Evolutionary conservation across 2,888 invertebrate species (phyloP), one percentile per base, ranked within the genome.

Genomic region (Limnephilus auricula): DNA sequence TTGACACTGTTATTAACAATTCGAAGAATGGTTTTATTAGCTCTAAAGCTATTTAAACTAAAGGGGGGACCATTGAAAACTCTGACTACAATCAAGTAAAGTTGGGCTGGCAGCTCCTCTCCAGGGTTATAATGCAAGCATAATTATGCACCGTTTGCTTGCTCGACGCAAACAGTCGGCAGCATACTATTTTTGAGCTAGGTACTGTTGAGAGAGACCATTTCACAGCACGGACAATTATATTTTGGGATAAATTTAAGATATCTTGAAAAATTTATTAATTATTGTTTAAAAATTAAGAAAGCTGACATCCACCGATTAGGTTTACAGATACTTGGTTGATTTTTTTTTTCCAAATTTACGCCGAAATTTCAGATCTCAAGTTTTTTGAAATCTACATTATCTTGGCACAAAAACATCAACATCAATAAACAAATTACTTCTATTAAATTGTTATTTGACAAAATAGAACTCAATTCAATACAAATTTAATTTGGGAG

Each of bases 1-100:
- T 92, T 92, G 92, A 85, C 90, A 86, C 89, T 65, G 87, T 79
- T 87, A 91, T 92, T 92, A 91, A 91, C 91, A 91, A 34, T 90
- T 79, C 50, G 79, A 85, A 90, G 79, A 90, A 90, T 87, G 90
- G 90, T 89, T 91, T 92, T 92, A 92, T 89, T 79, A 87, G 80
- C 89, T 80, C 40, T 92, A 91, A 92, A 91, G 79, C 89, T 37
- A 83, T 87, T 79, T 88, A 37, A 31, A 79, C 40, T 40, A 87
- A 91, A 90, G 90, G 87, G 37, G 87, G n/a, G 90, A 40, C 88
- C 18, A 90, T n/a, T 65, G 82, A 83, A 79, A 37, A 40, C 90
- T 90, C 78, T 37, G 82, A 40, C 50, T 90, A 65, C 87, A 87
- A 90, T 86, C 90, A 80, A 90, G 40, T 79, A 87, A 90, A 90